Evolutionary conservation across 2,888 invertebrate species (phyloP), one percentile per base, ranked within the genome.

Genomic region (Cheilosia pagana): DNA sequence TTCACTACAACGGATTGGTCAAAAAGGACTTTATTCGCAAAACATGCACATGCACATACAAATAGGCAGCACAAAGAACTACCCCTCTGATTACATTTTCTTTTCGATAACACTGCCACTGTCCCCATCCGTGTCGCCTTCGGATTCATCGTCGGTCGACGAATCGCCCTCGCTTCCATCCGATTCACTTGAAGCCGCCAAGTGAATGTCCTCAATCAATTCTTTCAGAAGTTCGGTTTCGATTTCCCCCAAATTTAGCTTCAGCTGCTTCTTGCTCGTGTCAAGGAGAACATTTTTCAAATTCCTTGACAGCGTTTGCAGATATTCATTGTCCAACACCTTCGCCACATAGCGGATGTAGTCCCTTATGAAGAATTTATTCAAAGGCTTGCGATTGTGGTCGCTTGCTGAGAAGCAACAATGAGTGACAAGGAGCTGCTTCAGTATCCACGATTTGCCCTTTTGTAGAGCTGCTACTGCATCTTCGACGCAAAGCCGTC

Each of bases 141-240:
- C 87, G 16, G 70, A 87, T 2, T 83, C 87, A 55, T 74, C 81
- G 45, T 86, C 87, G 0, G 63, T 71, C 0, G 68, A 45, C 1
- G 55, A 43, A 25, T 14, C 12, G 3, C 3, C 6, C 39, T 86
- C 87, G 23, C 86, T 81, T 23, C 87, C 88, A 3, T 88, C 88
- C 2, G 88, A 87, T 14, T 82, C 82, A 48, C 23, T 87, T 57
- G 45, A 85, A 65, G 71, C 71, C 62, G 53, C 79, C 14, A 90
- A 87, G 78, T 90, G 89, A 71, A 91, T 89, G 71, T 91, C 91
- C 10, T 89, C 88, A 78, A 91, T 89, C 35, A 91, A 79, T 62
- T 91, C 91, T 67, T 89, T 89, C 14, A 91, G 86, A 52, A 91
- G 70, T 65, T 91, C 91, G 45, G 89, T 89, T 87, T 91, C 91